Evolutionary conservation across 1,140 invertebrate genomes (phyloP), one percentile per base, ranked within the genome.

Genomic region (Dinothrombium tinctorium): DNA sequence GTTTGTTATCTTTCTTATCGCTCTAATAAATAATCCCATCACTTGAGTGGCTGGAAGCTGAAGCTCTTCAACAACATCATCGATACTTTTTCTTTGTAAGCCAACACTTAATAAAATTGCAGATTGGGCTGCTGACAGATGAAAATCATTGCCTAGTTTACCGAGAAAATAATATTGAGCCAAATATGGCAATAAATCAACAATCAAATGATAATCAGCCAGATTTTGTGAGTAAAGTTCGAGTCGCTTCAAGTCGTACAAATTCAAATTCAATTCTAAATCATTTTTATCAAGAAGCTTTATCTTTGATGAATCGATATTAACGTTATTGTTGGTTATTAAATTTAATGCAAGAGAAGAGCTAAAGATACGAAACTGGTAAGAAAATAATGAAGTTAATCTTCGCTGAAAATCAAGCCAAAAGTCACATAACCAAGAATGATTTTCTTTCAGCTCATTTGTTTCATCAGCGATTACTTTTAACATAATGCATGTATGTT

Each of bases 401-500:
- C 84, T 59, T 31, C 69, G 59, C 5, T 76, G 59, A 57, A 94
- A 95, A 64, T 90, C 83, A 24, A 58, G 28, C 50, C 51, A 25
- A 48, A 49, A 56, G 4, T 47, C 35, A 23, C 35, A 15, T 15
- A 49, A 35, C 46, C 47, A 48, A 12, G 37, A 40, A 33, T 7
- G 21, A 41, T 23, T 28, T 14, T 7, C 17, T 1, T 8, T 11
- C 33, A 14, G 11, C 42, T 46, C 40, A 17, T 37, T 8, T 14
- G 19, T 22, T 12, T 40, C 33, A 21, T 43, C 15, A 14, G 21
- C 7, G 2, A 51, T 23, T 31, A 43, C 31, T 29, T 50, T 73
- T 20, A 98, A 57, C 87, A 98, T 92, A 47, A 98, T 92, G 56
- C 84, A 92, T 0, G 83, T 87, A 60, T 96, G 77, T 60, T 99